phyloP scores from a whole-genome alignment of 2,888 invertebrate genomes.

The Drosophila mimica region DNA sequence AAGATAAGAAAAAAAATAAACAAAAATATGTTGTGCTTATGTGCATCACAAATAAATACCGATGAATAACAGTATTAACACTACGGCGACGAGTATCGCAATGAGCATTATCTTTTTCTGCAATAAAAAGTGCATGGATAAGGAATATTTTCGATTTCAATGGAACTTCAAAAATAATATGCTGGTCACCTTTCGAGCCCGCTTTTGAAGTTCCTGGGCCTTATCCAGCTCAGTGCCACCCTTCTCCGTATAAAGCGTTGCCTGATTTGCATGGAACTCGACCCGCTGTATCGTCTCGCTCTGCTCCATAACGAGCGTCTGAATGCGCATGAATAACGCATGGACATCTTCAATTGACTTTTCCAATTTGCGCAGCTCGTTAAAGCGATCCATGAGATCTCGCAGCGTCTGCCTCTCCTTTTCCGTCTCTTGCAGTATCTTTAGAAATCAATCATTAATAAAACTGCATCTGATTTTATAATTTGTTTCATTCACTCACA shows the following conservation, averaged over 20 bases:
- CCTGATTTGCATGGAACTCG: conserved; percentile 85
- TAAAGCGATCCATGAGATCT: conserved; percentile 84
- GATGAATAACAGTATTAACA: conserved; percentile 78
- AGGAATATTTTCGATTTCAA: not conserved
- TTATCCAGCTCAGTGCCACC: conserved; percentile 81
- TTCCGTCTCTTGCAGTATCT: conserved; percentile 85
- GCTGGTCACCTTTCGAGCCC: conserved; percentile 74
- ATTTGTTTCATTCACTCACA: conserved; percentile 72
- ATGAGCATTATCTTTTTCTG: conserved; percentile 83
- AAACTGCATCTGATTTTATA: not conserved
- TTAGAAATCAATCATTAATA: not conserved
- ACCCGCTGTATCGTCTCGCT: conserved; percentile 84
- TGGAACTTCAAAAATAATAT: not conserved
- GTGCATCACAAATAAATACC: conserved; percentile 78
- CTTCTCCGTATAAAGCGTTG: conserved; percentile 82
- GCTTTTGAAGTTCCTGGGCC: conserved; percentile 74
- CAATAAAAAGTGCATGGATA: conserved; percentile 38
- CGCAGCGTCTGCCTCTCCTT: conserved; percentile 83
- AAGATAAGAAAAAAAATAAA: conserved; percentile 40
- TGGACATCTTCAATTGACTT: conserved; percentile 85
- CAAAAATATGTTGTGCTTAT: conserved; percentile 11
- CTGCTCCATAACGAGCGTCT: conserved; percentile 85
- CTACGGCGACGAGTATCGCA: conserved; percentile 69
- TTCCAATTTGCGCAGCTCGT: conserved; percentile 84
- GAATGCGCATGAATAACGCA: conserved; percentile 84